Conservation (phyloP, 2,113 vertebrate genomes). For the Laterallus jamaicensis region DNA sequence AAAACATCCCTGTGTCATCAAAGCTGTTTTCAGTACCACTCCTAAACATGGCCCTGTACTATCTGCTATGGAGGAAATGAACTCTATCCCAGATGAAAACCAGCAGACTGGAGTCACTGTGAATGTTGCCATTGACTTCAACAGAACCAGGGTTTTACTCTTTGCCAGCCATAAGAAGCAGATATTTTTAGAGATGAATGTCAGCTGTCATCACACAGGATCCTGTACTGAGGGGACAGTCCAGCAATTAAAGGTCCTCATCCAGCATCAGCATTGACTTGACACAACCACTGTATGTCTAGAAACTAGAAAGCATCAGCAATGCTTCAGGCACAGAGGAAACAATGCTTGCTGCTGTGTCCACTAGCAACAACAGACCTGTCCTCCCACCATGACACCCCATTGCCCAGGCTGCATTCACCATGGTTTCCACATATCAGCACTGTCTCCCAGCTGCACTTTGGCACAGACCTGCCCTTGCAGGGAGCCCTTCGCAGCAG, state of each 20-base stretch:
- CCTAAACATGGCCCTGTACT: too few species aligned
- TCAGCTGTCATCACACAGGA: neutral
- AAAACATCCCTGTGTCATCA: too few species aligned
- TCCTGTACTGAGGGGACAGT: neutral
- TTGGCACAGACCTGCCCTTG: neutral
- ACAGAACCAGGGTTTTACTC: neutral
- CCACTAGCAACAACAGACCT: neutral
- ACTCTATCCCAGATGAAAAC: too few species aligned
- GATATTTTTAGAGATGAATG: neutral
- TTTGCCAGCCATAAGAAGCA: neutral
- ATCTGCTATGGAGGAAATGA: too few species aligned
- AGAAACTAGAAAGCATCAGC: neutral
- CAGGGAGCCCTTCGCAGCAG: neutral
- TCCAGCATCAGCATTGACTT: neutral
- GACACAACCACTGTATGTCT: neutral
- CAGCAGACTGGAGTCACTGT: too few species aligned
- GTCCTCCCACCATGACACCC: neutral
- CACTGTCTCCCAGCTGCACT: neutral
- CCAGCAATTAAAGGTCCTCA: neutral
- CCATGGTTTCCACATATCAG: neutral
- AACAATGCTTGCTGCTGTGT: neutral
- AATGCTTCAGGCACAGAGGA: neutral
- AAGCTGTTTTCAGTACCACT: too few species aligned
- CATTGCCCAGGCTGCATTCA: neutral
- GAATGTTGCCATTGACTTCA: neutral